Percentiles rank a stretch among this genome's conserved stretches.
Evolutionary conservation across 2,888 invertebrate species (phyloP).

Genomic region (Apamea sordens): DNA sequence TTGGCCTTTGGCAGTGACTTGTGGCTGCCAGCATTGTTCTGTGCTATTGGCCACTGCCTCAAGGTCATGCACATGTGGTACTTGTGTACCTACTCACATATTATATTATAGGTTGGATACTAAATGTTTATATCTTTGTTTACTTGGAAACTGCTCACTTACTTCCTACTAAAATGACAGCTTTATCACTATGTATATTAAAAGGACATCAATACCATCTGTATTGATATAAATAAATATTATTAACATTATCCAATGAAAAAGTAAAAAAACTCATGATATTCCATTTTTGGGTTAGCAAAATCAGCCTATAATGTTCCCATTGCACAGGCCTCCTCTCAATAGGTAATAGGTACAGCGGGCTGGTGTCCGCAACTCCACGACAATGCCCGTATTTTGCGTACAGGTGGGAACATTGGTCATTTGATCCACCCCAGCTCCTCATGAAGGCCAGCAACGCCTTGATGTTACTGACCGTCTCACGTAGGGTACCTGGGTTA

Average conservation of each 20-base stretch:
- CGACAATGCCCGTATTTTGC: too few species aligned
- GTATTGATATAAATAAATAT: neutral
- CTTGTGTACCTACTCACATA: slow-evolving; percentile 51
- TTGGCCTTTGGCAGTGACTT: slow-evolving; percentile 29
- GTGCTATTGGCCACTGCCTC: slow-evolving; percentile 46
- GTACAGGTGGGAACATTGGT: too few species aligned
- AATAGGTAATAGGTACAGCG: too few species aligned
- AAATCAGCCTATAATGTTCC: too few species aligned
- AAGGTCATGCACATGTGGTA: slow-evolving; percentile 61
- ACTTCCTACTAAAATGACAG: slow-evolving; percentile 19
- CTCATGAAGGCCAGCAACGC: too few species aligned
- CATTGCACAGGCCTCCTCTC: too few species aligned
- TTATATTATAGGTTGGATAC: slow-evolving; percentile 36
- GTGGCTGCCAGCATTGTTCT: slow-evolving; percentile 36
- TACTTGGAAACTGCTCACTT: slow-evolving; percentile 32
- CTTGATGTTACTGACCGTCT: too few species aligned
- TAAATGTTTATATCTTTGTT: slow-evolving; percentile 47
- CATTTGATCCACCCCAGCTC: too few species aligned
- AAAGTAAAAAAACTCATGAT: neutral
- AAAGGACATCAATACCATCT: slow-evolving; percentile 11
- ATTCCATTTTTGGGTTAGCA: neutral
- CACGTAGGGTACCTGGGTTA: too few species aligned
- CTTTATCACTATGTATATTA: slow-evolving; percentile 19
- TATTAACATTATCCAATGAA: neutral
- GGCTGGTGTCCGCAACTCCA: too few species aligned